Percentiles rank a stretch among this genome's conserved stretches.
phyloP scores from a whole-genome alignment of 2,797 vertebrate species.

The Oreonectes daqikongensis region DNA sequence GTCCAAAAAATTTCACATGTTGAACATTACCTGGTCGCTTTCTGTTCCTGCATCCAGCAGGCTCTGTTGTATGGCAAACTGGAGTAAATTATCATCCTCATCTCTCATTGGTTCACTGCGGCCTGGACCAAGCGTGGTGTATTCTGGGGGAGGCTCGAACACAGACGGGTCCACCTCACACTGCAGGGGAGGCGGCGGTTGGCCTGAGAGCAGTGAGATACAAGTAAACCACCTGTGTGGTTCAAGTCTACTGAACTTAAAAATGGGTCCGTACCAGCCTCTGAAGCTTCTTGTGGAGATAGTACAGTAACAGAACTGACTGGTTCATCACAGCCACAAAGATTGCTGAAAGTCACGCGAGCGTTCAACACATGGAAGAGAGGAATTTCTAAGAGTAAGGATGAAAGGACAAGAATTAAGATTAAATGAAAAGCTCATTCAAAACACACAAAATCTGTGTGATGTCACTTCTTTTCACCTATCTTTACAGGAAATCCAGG shows the following conservation, averaged over 20 bases:
- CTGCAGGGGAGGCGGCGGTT: slow-evolving; percentile 70
- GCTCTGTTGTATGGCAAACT: slow-evolving; percentile 96
- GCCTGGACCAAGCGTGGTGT: slow-evolving; percentile 87
- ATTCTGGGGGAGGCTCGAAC: slow-evolving; percentile 90
- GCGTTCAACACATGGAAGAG: slow-evolving; percentile 94
- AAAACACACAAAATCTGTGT: not conserved
- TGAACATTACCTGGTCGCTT: slow-evolving; percentile 85
- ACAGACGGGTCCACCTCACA: slow-evolving; percentile 91
- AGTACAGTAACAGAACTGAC: slow-evolving; percentile 84
- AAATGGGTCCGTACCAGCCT: slow-evolving; percentile 67
- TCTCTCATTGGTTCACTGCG: slow-evolving; percentile 90
- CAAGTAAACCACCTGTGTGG: not conserved
- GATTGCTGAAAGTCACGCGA: slow-evolving; percentile 94
- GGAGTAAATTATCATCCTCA: slow-evolving; percentile 91
- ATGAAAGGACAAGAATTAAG: not conserved
- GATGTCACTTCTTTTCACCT: slow-evolving; percentile 71
- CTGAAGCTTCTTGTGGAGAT: slow-evolving; percentile 64
- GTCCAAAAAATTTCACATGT: too few relatives aligned
- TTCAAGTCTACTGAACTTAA: not conserved
- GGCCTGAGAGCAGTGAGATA: slow-evolving; percentile 64
- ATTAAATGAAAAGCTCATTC: not conserved
- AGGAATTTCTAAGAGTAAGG: slow-evolving; percentile 84
- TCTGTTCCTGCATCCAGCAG: slow-evolving; percentile 91
- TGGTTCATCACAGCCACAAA: slow-evolving; percentile 91
- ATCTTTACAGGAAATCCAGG: slow-evolving; percentile 96